Evolutionary conservation across 1,140 invertebrate species (phyloP).

Genomic region (Ceratina calcarata): DNA sequence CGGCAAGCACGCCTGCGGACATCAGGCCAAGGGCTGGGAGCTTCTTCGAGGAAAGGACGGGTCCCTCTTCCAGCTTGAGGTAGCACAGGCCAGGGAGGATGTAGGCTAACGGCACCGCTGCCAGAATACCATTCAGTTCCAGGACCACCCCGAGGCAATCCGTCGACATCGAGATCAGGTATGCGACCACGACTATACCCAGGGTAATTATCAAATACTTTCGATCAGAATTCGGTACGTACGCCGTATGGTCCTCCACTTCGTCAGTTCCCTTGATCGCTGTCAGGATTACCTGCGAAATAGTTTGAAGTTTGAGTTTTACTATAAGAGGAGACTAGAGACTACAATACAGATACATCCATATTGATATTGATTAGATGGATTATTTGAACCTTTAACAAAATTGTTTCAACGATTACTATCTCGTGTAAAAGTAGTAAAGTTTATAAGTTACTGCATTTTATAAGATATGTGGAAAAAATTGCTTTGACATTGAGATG

Average conservation of each 20-base stretch:
- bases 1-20: slow-evolving; percentile 87
- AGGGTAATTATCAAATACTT: slow-evolving; percentile 86
- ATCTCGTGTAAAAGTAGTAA: not conserved
- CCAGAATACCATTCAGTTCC: slow-evolving; percentile 92
- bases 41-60: slow-evolving; percentile 85
- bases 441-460: too few relatives aligned
- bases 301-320: not conserved
- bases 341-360: too few relatives aligned
- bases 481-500: not conserved
- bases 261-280: slow-evolving; percentile 81
- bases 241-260: slow-evolving; percentile 80
- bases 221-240: slow-evolving; percentile 77
- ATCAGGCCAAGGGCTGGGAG: slow-evolving; percentile 87
- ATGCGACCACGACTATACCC: slow-evolving; percentile 86
- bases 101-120: slow-evolving; percentile 92
- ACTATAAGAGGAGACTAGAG: too few relatives aligned
- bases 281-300: slow-evolving; percentile 74
- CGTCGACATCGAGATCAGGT: slow-evolving; percentile 90
- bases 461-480: not conserved
- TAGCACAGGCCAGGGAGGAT: slow-evolving; percentile 91
- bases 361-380: too few relatives aligned
- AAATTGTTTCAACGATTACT: not conserved
- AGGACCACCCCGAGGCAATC: slow-evolving; percentile 93
- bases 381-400: too few relatives aligned
- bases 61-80: slow-evolving; percentile 88